phyloP scores from a whole-genome alignment of 35 echinoderm and acorn worm genomes.

The Acanthaster planci region DNA sequence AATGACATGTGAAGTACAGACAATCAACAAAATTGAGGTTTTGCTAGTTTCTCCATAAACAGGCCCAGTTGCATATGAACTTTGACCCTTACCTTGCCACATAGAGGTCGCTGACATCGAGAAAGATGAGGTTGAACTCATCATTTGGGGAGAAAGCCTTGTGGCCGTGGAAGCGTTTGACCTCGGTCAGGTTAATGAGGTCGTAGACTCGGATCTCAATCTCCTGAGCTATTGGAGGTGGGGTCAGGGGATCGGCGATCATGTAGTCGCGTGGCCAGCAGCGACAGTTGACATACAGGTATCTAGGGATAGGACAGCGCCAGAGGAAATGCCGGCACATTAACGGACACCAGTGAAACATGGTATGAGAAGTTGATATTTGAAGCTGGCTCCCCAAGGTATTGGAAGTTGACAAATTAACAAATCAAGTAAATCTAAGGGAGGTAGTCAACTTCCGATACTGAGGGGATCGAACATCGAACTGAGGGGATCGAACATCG shows the following conservation, averaged over 20 bases:
- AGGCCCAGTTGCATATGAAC: neutral
- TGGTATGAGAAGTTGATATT: too few species aligned
- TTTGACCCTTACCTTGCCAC: conserved; percentile 63
- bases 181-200: conserved; percentile 60
- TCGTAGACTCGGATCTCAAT: conserved; percentile 80
- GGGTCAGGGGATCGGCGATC: conserved; percentile 66
- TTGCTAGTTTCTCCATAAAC: too few species aligned
- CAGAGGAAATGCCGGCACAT: neutral
- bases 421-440: too few species aligned
- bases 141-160: conserved; percentile 78
- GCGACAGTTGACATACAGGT: conserved; percentile 75
- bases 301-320: conserved; percentile 11
- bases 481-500: too few species aligned
- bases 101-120: conserved; percentile 76
- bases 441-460: too few species aligned
- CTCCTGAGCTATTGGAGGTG: conserved; percentile 77
- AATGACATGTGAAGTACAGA: too few species aligned
- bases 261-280: conserved; percentile 70
- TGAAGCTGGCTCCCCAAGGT: too few species aligned
- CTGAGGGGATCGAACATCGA: too few species aligned
- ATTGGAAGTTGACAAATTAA: too few species aligned
- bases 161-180: conserved; percentile 69
- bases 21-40: too few species aligned
- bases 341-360: too few species aligned
- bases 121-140: conserved; percentile 77